Base-by-base conservation (phyloP, 2,888 invertebrate genomes). In the Tipula unca region DNA sequence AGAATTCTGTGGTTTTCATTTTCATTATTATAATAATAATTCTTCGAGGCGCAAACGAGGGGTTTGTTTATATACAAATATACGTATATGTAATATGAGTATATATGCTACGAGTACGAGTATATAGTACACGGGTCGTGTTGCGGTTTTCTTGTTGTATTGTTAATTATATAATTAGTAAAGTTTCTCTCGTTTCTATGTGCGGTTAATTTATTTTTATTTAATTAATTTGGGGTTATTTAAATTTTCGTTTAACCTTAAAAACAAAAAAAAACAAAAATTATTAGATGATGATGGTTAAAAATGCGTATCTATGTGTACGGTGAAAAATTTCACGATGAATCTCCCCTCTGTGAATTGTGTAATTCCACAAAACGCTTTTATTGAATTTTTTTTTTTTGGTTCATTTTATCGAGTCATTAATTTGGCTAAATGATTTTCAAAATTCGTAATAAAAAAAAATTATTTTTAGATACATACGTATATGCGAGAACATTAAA, bases 171-270 rank as follows among this genome's bases (percentile, higher is more conserved):
- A 25, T 69, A 69, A 69, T 69, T 69, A 69, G 69, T 69, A 69
- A 13, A 69, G 20, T 69, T 69, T 69, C 69, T 69, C 25, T 69
- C 25, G 1, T 69, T 69, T 25, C 69, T 69, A 69, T 69, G 69
- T 69, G 69, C 69, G 69, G 69, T 69, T 69, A 69, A 69, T 69
- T 69, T 69, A 69, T 25, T 69, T 69, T 69, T 69, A 69, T 69
- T 69, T 69, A 69, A 69, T 69, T 69, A 69, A 69, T 69, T 69
- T 69, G 10, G 69, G 69, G 69, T 69, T 69, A 69, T 69, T 69
- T 10, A 20, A 69, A 25, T 48, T 69, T 69, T 25, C 69, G 69
- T 69, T 69, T 69, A 69, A 69, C 69, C 69, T 69, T 69, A 69
- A 69, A 69, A 69, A n/a, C n/a, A n/a, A n/a, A n/a, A n/a, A n/a